These are phyloP conservation scores for Ascidia mentula DNA, from an alignment of 23 tunicate genomes.

Conservation along the genomic window DNA sequence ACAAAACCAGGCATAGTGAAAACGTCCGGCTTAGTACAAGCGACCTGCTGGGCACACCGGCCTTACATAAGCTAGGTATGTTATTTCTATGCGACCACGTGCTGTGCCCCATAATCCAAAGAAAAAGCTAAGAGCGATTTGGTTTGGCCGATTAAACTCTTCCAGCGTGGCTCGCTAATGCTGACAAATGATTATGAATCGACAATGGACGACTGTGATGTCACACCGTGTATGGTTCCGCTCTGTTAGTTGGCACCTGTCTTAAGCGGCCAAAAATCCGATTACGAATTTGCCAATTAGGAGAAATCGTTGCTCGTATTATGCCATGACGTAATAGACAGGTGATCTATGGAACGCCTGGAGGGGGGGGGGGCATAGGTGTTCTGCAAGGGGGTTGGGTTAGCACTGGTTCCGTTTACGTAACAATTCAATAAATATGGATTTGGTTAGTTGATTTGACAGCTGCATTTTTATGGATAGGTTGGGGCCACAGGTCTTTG, in stretches of 20 bases:
- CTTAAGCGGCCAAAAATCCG: not conserved
- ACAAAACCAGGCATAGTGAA: not conserved
- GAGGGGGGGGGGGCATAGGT: too few species aligned
- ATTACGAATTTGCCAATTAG: conserved; percentile 4
- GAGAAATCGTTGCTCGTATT: too few species aligned
- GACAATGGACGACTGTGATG: not conserved
- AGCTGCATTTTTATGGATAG: too few species aligned
- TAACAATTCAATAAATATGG: too few species aligned
- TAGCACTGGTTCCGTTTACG: too few species aligned
- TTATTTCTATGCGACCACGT: not conserved
- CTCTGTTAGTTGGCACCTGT: conserved; percentile 12
- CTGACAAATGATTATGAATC: conserved; percentile 9
- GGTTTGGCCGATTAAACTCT: not conserved
- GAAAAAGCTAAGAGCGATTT: not conserved
- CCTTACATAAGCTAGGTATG: not conserved
- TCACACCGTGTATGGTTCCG: conserved; percentile 6
- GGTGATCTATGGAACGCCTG: too few species aligned
- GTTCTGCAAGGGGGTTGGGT: too few species aligned
- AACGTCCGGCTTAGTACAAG: not conserved
- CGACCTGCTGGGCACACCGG: not conserved
- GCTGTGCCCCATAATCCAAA: not conserved
- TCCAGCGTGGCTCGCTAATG: not conserved
- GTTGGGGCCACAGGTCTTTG: too few species aligned
- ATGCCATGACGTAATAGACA: too few species aligned
- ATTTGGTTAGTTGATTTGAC: too few species aligned